These are phyloP conservation scores for Xanthia togata DNA, from an alignment of 2,888 invertebrate genomes.

Conservation along the genomic window DNA sequence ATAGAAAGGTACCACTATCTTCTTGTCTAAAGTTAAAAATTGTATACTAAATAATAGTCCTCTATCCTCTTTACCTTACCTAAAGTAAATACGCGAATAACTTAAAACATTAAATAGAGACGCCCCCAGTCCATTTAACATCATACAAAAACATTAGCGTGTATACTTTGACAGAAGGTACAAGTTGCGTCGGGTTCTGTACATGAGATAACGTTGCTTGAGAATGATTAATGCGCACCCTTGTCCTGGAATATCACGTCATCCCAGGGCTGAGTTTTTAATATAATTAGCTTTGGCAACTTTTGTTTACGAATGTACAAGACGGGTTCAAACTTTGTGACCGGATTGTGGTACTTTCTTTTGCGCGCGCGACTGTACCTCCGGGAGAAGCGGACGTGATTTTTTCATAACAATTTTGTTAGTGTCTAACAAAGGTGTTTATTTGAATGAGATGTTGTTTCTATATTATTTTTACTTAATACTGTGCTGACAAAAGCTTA, in stretches of 20 bases:
- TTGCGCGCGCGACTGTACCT: conserved; percentile 24
- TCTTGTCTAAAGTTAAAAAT: neutral
- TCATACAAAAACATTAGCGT: conserved; percentile 66
- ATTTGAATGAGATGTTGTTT: neutral
- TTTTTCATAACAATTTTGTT: conserved; percentile 8
- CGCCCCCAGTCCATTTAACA: conserved; percentile 58
- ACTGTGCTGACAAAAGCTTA: neutral
- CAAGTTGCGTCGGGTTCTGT: conserved; percentile 73
- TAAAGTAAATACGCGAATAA: conserved; percentile 24
- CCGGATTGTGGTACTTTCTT: conserved; percentile 32
- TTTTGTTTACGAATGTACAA: conserved; percentile 76
- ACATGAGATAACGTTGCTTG: conserved; percentile 80
- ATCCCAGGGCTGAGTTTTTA: conserved; percentile 78
- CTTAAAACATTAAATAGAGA: conserved; percentile 44
- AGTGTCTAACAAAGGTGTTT: neutral
- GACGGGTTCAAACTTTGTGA: conserved; percentile 63
- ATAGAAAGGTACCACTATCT: neutral
- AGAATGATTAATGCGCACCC: conserved; percentile 86
- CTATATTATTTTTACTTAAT: neutral
- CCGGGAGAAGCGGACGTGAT: neutral
- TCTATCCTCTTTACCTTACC: neutral
- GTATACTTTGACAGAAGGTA: conserved; percentile 71
- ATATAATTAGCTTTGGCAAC: conserved; percentile 81
- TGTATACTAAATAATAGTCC: neutral
- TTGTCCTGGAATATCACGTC: conserved; percentile 81